phyloP scores from a whole-genome alignment of 1,140 invertebrate genomes.

The Trachymyrmex septentrionalis region DNA sequence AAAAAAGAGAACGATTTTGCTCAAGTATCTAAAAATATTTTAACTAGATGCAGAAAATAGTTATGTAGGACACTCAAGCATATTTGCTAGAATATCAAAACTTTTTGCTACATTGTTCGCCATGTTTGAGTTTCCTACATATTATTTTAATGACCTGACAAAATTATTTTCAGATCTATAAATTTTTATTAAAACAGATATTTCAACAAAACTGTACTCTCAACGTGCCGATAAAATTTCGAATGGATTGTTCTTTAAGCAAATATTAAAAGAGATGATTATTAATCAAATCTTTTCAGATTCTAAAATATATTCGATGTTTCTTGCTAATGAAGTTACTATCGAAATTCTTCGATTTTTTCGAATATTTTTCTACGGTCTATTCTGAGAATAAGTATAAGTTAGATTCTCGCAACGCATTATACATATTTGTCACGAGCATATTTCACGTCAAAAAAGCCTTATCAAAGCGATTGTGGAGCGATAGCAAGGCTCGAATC shows the following conservation, averaged over 20 bases:
- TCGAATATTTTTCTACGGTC: background rate
- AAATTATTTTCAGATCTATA: too few species aligned
- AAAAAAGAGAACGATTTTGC: too few species aligned
- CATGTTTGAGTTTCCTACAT: too few species aligned
- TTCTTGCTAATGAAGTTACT: background rate
- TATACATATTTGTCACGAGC: constrained; percentile 26
- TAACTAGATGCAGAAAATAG: too few species aligned
- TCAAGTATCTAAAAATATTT: too few species aligned
- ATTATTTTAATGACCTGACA: too few species aligned
- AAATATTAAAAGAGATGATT: background rate
- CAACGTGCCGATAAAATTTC: background rate
- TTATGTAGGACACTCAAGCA: too few species aligned
- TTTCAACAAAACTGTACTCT: too few species aligned
- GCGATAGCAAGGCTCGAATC: constrained; percentile 46
- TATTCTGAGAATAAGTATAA: constrained; percentile 1
- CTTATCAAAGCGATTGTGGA: constrained; percentile 56
- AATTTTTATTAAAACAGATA: too few species aligned
- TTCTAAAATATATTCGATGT: background rate
- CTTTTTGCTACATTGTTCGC: too few species aligned
- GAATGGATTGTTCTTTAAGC: background rate
- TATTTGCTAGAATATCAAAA: too few species aligned
- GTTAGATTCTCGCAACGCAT: constrained; percentile 4
- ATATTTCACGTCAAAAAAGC: constrained; percentile 5
- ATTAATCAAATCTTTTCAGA: background rate
- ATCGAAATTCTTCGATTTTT: background rate